These are phyloP conservation scores for Myotis yumanensis DNA, from an alignment of 2,113 vertebrate species.

Conservation along the genomic window DNA sequence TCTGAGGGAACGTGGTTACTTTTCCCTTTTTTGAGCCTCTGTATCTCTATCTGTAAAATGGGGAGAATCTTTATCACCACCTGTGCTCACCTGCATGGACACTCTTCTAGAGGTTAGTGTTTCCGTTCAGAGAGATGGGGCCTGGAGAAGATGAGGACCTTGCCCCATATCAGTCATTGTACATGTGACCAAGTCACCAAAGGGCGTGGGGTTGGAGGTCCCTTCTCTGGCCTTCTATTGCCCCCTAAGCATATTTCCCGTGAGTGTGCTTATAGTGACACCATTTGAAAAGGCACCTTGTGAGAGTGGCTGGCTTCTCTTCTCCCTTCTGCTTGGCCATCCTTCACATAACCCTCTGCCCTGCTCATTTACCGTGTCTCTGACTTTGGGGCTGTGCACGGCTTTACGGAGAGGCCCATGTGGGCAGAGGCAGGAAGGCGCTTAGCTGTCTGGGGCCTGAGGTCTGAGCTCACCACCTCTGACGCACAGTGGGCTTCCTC, in stretches of 20 bases:
- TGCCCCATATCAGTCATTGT: fast-evolving
- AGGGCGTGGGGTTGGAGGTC: neutral
- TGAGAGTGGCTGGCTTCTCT: neutral
- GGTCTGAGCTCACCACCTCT: neutral
- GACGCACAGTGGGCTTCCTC: neutral
- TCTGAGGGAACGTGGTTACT: fast-evolving
- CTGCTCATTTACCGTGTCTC: neutral
- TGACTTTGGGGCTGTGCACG: neutral
- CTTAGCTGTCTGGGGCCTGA: neutral
- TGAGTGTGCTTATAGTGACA: neutral
- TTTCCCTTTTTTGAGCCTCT: neutral
- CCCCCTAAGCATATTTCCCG: fast-evolving
- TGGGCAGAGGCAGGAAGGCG: neutral
- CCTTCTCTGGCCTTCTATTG: neutral
- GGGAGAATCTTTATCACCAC: neutral
- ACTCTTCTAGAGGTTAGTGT: neutral
- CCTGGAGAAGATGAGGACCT: neutral
- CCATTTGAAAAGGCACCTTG: neutral
- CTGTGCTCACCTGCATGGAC: neutral
- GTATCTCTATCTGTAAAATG: neutral
- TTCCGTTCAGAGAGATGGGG: neutral
- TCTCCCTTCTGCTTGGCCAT: neutral
- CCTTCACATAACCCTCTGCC: neutral
- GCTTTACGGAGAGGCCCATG: neutral
- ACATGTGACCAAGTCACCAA: neutral